Conservation (phyloP, 2,113 vertebrate species). For the Rattus rattus region DNA sequence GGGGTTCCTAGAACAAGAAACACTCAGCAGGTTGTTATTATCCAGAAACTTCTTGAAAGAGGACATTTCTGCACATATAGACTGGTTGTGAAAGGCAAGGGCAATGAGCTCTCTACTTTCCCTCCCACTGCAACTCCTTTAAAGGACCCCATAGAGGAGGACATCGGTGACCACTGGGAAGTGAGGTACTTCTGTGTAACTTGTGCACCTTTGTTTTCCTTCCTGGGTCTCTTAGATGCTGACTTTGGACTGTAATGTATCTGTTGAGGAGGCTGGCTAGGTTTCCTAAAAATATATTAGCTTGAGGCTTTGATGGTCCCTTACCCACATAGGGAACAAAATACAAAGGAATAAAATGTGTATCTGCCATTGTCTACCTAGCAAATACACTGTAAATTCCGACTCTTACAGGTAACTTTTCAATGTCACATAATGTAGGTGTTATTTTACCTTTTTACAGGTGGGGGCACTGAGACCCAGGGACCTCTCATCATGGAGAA, state of each 20-base stretch:
- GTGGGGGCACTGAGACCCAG: not conserved
- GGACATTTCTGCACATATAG: not conserved
- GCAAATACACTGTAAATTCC: not conserved
- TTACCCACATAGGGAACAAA: not conserved
- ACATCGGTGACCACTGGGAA: not conserved
- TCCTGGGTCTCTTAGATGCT: not conserved
- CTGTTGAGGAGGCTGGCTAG: not conserved
- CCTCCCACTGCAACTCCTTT: not conserved
- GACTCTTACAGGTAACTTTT: not conserved
- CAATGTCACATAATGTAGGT: not conserved
- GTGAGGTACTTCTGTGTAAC: not conserved
- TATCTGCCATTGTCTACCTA: not conserved
- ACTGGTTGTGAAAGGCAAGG: not conserved
- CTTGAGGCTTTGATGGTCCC: not conserved
- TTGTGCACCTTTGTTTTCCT: not conserved
- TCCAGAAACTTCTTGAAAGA: not conserved
- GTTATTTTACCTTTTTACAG: not conserved
- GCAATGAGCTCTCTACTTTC: not conserved
- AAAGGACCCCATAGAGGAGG: not conserved
- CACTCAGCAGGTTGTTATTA: not conserved
- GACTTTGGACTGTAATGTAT: not conserved
- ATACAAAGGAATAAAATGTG: not conserved
- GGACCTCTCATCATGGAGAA: not conserved
- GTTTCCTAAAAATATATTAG: not conserved
- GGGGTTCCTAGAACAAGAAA: not conserved